Conservation (phyloP, 2,888 invertebrate species). For the Syritta pipiens region DNA sequence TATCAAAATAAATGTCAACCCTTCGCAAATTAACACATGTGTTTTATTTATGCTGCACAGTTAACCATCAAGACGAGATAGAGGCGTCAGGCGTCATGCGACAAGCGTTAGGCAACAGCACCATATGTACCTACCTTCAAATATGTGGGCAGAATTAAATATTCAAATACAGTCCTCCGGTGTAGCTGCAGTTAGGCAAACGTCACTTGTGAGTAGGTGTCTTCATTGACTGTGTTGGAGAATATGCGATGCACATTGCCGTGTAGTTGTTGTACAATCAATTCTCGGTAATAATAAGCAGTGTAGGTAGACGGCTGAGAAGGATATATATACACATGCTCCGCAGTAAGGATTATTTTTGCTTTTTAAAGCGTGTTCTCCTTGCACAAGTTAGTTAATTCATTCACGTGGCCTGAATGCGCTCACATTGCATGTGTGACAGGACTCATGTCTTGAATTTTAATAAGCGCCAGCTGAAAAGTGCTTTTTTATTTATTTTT, state of each 20-base stretch:
- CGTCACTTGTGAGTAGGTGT: neutral
- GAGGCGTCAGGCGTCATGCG: too few species aligned
- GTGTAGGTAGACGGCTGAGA: neutral
- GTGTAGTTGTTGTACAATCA: neutral
- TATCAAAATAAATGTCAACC: too few species aligned
- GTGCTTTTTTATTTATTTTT: too few species aligned
- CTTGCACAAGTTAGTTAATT: conserved; percentile 9
- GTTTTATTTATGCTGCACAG: too few species aligned
- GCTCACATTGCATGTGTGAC: neutral
- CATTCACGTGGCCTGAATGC: conserved; percentile 25
- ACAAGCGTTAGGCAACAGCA: neutral
- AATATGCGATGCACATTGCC: neutral
- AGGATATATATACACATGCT: neutral
- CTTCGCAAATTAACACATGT: too few species aligned
- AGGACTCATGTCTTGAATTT: conserved; percentile 20
- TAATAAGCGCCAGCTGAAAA: conserved; percentile 8
- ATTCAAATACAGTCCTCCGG: conserved; percentile 21
- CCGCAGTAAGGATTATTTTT: conserved; percentile 6
- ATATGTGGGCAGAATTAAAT: conserved; percentile 26
- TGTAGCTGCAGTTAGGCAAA: neutral
- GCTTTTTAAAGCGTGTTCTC: conserved; percentile 5
- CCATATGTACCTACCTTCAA: neutral
- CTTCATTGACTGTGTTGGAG: neutral
- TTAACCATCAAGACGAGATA: too few species aligned
- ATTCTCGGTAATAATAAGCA: conserved; percentile 22